Evolutionary conservation across 1,140 invertebrate species (phyloP).

Genomic region (Nixonia krombeini): DNA sequence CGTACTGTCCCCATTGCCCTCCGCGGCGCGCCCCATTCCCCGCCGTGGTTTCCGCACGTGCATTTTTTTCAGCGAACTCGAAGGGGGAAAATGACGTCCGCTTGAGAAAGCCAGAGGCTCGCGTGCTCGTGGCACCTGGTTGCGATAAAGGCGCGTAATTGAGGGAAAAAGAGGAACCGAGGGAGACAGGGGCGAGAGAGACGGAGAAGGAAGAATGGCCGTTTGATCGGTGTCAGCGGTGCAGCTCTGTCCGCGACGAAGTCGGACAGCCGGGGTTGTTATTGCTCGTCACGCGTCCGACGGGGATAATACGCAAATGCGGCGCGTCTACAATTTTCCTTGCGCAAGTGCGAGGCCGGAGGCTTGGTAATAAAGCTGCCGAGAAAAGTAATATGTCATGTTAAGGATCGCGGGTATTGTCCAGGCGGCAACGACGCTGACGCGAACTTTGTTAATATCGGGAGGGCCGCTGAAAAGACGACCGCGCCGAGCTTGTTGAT

Average conservation of each 20-base stretch:
- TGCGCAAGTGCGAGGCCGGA: background rate
- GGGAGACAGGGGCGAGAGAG: no score
- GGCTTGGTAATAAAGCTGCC: constrained; percentile 9
- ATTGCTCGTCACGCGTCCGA: background rate
- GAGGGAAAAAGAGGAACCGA: no score
- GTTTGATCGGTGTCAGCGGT: background rate
- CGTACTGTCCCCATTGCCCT: no score
- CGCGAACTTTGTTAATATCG: constrained; percentile 41
- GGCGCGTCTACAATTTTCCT: constrained; percentile 3
- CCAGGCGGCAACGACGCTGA: constrained; percentile 7
- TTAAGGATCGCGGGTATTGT: constrained; percentile 23
- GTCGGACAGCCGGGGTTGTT: background rate
- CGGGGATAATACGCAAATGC: background rate
- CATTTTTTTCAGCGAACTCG: no score
- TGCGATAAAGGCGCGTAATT: no score
- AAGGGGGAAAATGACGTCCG: no score
- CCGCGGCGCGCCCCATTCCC: no score
- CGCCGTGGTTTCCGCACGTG: no score
- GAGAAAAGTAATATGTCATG: constrained; percentile 24
- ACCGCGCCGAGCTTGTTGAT: constrained; percentile 19
- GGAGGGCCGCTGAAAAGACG: constrained; percentile 12
- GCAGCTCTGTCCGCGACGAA: background rate
- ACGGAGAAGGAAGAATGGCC: background rate
- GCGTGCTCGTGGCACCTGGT: no score
- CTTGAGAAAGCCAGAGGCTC: no score